Base-by-base conservation (phyloP, 2,113 vertebrate species). In the Hiodon alosoides region DNA sequence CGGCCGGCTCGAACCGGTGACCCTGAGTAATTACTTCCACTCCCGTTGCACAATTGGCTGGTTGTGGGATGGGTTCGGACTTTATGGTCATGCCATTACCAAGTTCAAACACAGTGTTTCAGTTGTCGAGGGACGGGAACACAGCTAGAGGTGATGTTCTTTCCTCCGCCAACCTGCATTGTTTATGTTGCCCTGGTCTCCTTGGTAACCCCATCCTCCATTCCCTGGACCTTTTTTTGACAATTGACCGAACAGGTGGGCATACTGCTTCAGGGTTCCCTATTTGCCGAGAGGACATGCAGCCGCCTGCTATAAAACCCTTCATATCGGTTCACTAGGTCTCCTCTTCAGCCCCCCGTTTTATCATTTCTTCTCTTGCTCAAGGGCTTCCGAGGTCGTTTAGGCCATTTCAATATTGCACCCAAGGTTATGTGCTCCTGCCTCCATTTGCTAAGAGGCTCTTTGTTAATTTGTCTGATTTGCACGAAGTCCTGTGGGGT, bases 11-110 rank as follows among this genome's bases (percentile, higher is more conserved):
- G 47, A 48, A 61, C 60, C 58, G 53, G n/a, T 57, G n/a, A 53
- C 51, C 67, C 14, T 57, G 16, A 58, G 52, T 74, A 58, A 70
- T 78, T 65, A 51, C n/a, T 74, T 78, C 61, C 67, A 74, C 68
- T 60, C n/a, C 14, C 60, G 10, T n/a, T 55, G 5, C 13, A 50
- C 51, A 11, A 31, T 31, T 31, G 31, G 31, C 31, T 31, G 2
- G 31, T 31, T 31, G 31, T 31, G 31, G 2, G 31, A 31, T 31
- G 31, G 31, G 31, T 31, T 31, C 4, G 17, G 52, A 68, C 61
- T 61, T 50, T 50, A 54, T 16, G 8, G n/a, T 50, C 47, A 16
- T 62, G 60, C 17, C 72, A 72, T 65, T 13, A 52, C 50, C 48
- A 9, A 51, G 13, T 3, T 31, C 3, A 8, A 17, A 60, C 5